These are phyloP conservation scores for Psittacus erithacus DNA, from an alignment of 2,113 vertebrate genomes.

Conservation along the genomic window DNA sequence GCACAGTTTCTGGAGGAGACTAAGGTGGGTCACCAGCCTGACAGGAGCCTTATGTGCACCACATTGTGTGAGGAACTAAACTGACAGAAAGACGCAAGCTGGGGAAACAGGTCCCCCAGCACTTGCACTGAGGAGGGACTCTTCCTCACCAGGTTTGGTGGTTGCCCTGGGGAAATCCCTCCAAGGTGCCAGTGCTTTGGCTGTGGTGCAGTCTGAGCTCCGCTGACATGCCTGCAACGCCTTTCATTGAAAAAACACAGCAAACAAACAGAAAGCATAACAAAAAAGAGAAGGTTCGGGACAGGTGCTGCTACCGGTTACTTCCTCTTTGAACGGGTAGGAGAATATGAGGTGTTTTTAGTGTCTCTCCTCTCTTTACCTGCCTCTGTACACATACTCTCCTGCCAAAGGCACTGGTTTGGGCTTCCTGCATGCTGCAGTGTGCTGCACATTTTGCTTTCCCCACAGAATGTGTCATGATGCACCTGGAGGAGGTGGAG, in stretches of 20 bases:
- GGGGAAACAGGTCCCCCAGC: not conserved
- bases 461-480: fast-evolving
- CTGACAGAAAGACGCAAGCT: not conserved
- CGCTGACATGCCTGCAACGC: not conserved
- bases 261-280: not conserved
- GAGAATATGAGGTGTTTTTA: not conserved
- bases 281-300: not conserved
- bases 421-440: fast-evolving
- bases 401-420: not conserved
- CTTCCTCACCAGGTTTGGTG: not conserved
- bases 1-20: not conserved
- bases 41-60: not conserved
- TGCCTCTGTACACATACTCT: not conserved
- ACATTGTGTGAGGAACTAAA: fast-evolving
- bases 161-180: not conserved
- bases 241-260: not conserved
- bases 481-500: not conserved
- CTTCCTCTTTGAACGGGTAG: not conserved
- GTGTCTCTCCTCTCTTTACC: not conserved
- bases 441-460: not conserved
- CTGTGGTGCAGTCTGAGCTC: not conserved
- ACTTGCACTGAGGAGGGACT: not conserved
- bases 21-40: not conserved
- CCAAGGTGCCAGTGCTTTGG: not conserved
- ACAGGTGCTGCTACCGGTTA: not conserved